phyloP scores from a whole-genome alignment of 2,113 vertebrate genomes.

The Channa argus region DNA sequence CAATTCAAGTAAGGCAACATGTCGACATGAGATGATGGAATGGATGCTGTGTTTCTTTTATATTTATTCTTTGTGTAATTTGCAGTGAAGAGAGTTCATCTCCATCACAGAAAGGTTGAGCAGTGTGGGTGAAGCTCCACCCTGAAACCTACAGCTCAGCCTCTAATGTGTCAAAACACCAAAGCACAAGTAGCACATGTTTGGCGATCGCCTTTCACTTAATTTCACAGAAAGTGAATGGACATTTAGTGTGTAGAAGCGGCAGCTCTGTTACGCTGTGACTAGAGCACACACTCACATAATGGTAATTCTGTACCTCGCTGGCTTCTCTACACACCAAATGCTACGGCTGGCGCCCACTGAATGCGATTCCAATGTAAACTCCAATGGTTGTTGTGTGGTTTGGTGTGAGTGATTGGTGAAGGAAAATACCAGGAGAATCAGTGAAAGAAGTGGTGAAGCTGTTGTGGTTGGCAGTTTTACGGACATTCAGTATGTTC shows the following conservation, averaged over 20 bases:
- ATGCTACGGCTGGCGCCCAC: conserved; percentile 25
- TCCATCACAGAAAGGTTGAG: conserved; percentile 1
- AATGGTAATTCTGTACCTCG: background rate
- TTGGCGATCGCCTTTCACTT: conserved; percentile 1
- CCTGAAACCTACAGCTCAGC: conserved; percentile 1
- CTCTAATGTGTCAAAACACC: conserved; percentile 16
- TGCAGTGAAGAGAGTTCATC: conserved; percentile 34
- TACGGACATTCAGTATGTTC: conserved; percentile 64
- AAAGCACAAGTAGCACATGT: conserved; percentile 2
- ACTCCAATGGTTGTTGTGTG: conserved; percentile 54
- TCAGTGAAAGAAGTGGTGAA: conserved; percentile 31
- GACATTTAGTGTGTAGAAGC: background rate
- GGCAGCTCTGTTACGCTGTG: conserved; percentile 9
- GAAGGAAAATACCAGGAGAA: conserved; percentile 26
- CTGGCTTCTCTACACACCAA: conserved; percentile 8
- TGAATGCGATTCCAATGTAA: conserved; percentile 70
- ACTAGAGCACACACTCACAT: conserved; percentile 1
- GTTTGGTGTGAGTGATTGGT: conserved; percentile 41
- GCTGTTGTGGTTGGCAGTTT: conserved; percentile 75
- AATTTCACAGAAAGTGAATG: conserved; percentile 30
- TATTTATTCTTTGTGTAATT: conserved; percentile 30
- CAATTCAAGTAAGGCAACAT: conserved; percentile 83
- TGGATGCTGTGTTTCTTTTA: conserved; percentile 35
- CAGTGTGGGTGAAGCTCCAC: conserved; percentile 26
- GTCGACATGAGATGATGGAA: conserved; percentile 67